These are phyloP conservation scores for Epinephelus moara DNA, from an alignment of 2,113 vertebrate species.

Conservation along the genomic window DNA sequence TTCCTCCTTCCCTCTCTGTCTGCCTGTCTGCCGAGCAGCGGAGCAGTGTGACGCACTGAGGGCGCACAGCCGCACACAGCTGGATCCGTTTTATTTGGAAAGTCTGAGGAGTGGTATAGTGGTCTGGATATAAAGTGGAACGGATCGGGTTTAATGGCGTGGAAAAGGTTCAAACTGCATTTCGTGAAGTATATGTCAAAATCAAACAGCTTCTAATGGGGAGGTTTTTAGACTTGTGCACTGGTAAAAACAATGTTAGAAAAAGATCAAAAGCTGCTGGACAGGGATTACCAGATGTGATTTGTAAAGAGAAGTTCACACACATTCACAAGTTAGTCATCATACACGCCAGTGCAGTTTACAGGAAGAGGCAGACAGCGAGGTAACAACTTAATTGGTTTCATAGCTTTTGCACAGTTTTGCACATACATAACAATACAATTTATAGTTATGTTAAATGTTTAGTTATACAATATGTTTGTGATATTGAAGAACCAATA, in stretches of 20 bases:
- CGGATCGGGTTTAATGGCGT: conserved; percentile 28
- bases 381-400: background rate
- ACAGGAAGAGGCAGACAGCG: background rate
- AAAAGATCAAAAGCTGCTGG: background rate
- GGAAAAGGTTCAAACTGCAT: conserved; percentile 15
- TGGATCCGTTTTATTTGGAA: conserved; percentile 77
- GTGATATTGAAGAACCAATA: background rate
- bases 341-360: background rate
- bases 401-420: background rate
- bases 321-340: background rate
- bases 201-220: background rate
- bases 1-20: conserved; percentile 3
- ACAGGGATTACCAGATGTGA: conserved; percentile 2
- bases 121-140: conserved; percentile 8
- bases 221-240: background rate
- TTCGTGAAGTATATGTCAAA: background rate
- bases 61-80: conserved; percentile 61
- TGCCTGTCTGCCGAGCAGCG: background rate
- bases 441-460: too few species aligned
- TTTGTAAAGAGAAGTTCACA: background rate
- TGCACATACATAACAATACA: background rate
- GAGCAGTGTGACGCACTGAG: conserved; percentile 52
- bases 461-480: background rate
- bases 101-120: conserved; percentile 49
- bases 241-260: background rate